Conservation (phyloP, 2,797 vertebrate genomes). For the Oophaga sylvatica region DNA sequence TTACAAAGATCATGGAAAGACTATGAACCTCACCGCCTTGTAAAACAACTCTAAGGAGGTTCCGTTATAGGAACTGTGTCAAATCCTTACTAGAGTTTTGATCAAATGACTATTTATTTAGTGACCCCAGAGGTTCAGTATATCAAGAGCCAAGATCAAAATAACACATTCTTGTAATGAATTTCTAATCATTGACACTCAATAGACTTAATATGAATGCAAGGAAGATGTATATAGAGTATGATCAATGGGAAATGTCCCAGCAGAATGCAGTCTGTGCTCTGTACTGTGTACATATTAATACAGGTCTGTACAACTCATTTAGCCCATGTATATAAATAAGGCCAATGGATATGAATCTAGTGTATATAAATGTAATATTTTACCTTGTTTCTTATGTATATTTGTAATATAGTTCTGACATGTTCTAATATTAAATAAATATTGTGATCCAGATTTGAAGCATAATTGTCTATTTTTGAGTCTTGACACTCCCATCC, state of each 20-base stretch:
- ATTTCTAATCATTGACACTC: neutral
- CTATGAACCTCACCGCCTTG: conserved; percentile 33
- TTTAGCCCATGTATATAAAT: conserved; percentile 40
- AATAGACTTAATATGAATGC: neutral
- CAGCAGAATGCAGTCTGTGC: neutral
- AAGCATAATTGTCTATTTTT: too few species aligned
- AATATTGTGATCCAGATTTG: conserved; percentile 14
- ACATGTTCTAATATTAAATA: conserved; percentile 12
- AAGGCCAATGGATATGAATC: neutral
- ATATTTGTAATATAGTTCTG: conserved; percentile 10
- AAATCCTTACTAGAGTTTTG: neutral
- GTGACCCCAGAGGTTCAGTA: neutral
- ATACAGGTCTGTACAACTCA: conserved; percentile 11
- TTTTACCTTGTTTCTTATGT: conserved; percentile 4
- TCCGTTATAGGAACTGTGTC: neutral
- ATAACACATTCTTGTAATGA: neutral
- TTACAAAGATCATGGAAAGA: neutral
- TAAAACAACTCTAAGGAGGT: neutral
- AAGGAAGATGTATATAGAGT: neutral
- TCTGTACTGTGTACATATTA: conserved; percentile 60
- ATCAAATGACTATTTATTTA: conserved; percentile 16
- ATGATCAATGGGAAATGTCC: neutral
- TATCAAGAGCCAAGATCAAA: neutral
- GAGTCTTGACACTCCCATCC: too few species aligned
- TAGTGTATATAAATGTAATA: conserved; percentile 25